Conservation (phyloP, 1,140 invertebrate species). For the Drosophila bifasciata region DNA sequence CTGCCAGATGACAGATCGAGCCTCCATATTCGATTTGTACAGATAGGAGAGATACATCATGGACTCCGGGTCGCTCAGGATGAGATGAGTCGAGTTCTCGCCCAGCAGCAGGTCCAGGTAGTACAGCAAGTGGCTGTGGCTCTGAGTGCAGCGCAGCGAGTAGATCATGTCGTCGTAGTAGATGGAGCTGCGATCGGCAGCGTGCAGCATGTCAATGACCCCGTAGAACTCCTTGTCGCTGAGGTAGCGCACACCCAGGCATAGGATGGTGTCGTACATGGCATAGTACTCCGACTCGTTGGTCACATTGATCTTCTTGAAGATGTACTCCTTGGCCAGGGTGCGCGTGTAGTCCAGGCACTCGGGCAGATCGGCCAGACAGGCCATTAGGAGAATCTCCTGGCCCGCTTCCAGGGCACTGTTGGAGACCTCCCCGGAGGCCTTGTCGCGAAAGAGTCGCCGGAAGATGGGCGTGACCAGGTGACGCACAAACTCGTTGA, state of each 20-base stretch:
- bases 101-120: conserved; percentile 67
- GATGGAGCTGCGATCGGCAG: conserved; percentile 34
- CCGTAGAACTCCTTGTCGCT: conserved; percentile 58
- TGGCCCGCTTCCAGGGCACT: conserved; percentile 6
- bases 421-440: not conserved
- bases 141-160: conserved; percentile 67
- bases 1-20: conserved; percentile 59
- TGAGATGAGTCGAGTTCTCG: conserved; percentile 52
- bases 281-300: conserved; percentile 42
- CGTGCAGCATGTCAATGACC: conserved; percentile 42
- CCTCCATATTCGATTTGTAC: conserved; percentile 57
- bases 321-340: conserved; percentile 58
- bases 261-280: conserved; percentile 54
- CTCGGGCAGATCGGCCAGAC: conserved; percentile 58
- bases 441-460: conserved; percentile 32
- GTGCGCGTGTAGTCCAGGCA: conserved; percentile 61
- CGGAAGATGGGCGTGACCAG: conserved; percentile 65
- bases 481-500: conserved; percentile 60
- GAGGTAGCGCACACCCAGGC: conserved; percentile 57
- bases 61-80: conserved; percentile 58
- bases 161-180: conserved; percentile 70
- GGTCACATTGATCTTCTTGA: conserved; percentile 34
- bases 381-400: conserved; percentile 59
- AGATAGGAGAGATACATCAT: conserved; percentile 68
- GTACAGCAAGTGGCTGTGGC: conserved; percentile 46